Evolutionary conservation across 2,888 invertebrate genomes (phyloP), one percentile per base, ranked within the genome.

Genomic region (Oligia fasciuncula): DNA sequence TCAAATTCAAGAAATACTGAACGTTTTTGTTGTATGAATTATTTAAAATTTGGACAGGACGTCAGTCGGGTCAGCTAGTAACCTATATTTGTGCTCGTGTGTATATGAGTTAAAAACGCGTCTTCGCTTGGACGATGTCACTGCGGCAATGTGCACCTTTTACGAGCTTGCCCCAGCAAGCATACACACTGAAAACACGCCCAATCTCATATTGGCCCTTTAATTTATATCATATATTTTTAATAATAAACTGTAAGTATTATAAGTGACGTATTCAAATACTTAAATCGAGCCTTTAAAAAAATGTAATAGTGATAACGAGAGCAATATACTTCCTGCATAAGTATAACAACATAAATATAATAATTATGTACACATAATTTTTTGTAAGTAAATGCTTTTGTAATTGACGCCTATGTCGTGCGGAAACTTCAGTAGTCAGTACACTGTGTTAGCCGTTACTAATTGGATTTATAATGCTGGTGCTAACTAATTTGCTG

Each of bases 401-500:
- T 87, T 69, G 72, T 75, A 67, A 60, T 63, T 65, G 70, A 67
- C 71, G 43, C 66, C 43, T 77, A 70, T 62, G 62, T 77, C 49
- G 65, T 49, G 76, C 74, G 49, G 29, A 51, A 57, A 68, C 35
- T 49, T 71, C 40, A 19, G 74, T 75, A 86, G 74, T 57, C 74
- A 60, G 51, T 60, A 72, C 74, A 69, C 43, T 73, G 51, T 69
- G 62, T 71, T 75, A 66, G 40, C 73, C 46, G 14, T 66, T 71
- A 85, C 78, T 81, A 81, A 82, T 88, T 81, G 85, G 87, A 88
- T 91, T 90, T 86, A 81, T 79, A 83, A 49, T 76, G 87, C 88
- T 87, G 92, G 92, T 92, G 92, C 92, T 92, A 92, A 88, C 85
- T 78, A 88, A 87, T 86, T 87, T 84, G 90, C 91, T 90, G 89